These are phyloP conservation scores for Gasterosteus nipponicus DNA, from an alignment of 2,113 vertebrate genomes.

Conservation along the genomic window DNA sequence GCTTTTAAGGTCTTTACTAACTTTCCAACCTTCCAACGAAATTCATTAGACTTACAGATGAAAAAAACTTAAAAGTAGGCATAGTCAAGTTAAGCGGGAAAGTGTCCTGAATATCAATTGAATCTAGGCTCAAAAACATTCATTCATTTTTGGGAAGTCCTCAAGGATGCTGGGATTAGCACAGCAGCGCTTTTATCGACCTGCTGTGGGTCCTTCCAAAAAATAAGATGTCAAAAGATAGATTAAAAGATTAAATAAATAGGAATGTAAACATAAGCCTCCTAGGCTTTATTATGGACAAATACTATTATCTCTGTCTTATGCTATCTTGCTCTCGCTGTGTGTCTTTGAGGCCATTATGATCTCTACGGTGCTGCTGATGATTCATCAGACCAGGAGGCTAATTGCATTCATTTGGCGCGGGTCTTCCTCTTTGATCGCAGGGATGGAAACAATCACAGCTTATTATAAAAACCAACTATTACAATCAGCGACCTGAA, in stretches of 20 bases:
- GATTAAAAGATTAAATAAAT: background rate
- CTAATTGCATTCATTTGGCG: slow-evolving; percentile 7
- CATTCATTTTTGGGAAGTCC: background rate
- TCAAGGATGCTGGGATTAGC: slow-evolving; percentile 1
- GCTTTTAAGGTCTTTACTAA: background rate
- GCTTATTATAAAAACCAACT: background rate
- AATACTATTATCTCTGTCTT: too few relatives aligned
- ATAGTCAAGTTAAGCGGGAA: background rate
- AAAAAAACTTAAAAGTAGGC: background rate
- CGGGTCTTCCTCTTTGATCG: slow-evolving; percentile 7
- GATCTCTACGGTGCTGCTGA: background rate
- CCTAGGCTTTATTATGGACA: slow-evolving; percentile 2
- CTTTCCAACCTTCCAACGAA: background rate
- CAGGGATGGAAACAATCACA: slow-evolving; percentile 26
- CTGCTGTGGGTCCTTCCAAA: background rate
- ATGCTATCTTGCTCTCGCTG: background rate
- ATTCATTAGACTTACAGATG: background rate
- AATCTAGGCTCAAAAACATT: background rate
- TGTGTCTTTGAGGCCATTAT: background rate
- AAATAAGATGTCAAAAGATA: slow-evolving; percentile 21
- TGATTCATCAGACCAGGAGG: slow-evolving; percentile 5
- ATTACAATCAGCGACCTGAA: background rate
- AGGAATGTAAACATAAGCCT: slow-evolving; percentile 34
- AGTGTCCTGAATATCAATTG: background rate
- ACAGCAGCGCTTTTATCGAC: slow-evolving; percentile 2